Conservation (phyloP, 2,797 vertebrate genomes). For the Falco berigora region DNA sequence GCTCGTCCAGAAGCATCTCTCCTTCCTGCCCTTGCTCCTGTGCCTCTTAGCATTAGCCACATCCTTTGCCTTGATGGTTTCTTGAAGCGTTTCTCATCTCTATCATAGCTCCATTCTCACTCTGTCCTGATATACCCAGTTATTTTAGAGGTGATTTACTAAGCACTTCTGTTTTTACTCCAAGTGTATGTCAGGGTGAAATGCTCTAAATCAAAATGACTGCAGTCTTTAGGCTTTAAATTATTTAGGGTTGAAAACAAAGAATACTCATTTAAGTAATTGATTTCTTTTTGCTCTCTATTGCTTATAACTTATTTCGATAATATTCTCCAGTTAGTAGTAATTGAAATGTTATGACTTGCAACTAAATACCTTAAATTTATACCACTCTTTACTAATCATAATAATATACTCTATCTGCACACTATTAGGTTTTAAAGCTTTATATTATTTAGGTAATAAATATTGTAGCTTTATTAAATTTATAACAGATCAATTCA, state of each 20-base stretch:
- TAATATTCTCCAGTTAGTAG: background rate
- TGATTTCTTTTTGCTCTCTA: background rate
- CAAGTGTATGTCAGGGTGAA: background rate
- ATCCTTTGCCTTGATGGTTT: background rate
- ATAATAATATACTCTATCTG: background rate
- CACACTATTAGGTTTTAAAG: background rate
- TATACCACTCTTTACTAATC: background rate
- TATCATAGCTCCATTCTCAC: background rate
- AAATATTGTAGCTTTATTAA: background rate
- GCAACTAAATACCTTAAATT: background rate
- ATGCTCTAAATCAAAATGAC: background rate
- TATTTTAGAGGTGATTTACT: slow-evolving; percentile 6
- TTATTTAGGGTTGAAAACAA: background rate
- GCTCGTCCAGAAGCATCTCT: background rate
- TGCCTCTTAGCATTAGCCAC: background rate
- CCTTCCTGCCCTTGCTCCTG: background rate
- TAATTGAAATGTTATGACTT: slow-evolving; percentile 17
- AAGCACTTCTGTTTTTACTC: background rate
- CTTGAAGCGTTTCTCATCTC: background rate
- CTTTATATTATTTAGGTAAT: background rate
- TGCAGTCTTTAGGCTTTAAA: background rate
- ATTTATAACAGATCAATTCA: background rate
- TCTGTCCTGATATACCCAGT: background rate
- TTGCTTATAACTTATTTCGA: background rate
- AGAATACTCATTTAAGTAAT: background rate